Evolutionary conservation across 1,140 invertebrate species (phyloP), one percentile per base, ranked within the genome.

Genomic region (Whitmania pigra): DNA sequence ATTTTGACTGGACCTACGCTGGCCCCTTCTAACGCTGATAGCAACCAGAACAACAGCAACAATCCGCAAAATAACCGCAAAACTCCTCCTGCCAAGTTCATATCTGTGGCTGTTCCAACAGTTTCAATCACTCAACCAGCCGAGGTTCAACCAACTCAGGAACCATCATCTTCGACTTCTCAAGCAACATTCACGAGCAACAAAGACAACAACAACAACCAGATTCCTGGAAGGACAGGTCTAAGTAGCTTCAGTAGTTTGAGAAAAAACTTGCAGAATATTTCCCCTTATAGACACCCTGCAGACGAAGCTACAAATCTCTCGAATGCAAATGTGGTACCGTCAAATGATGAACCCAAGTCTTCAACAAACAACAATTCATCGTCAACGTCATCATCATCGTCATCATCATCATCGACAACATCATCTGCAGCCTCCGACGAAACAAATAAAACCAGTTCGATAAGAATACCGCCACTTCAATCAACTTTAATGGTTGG

Each of bases 191-290:
- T 6, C 31, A 36, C 57, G 9, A 49, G 57, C 57, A 63, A 63
- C 57, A 25, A 63, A n/a, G 29, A 63, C 57, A 63, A n/a, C 57
- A 63, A 31, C 57, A 22, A 22, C 57, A 63, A 63, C 11, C 57
- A 11, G 11, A 63, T 31, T 25, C 22, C 57, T 20, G 29, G 57
- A 31, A 31, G 22, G 29, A 18, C 57, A 63, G 29, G 22, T 13
- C 22, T 22, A 63, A 63, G 20, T 17, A 63, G 57, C 57, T 63
- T 63, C 57, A 63, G 22, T 13, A 63, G 20, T 31, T 31, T 63
- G 22, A 63, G 29, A 63, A 6, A 15, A 31, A 63, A 63, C 29
- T 63, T 63, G 18, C 22, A 63, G 29, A 63, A 63, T 15, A 63
- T 63, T 63, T 63, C 57, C 11, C 57, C 57, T 13, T 63, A 63